phyloP scores from a whole-genome alignment of 2,888 invertebrate species.

The Orthosia cruda region DNA sequence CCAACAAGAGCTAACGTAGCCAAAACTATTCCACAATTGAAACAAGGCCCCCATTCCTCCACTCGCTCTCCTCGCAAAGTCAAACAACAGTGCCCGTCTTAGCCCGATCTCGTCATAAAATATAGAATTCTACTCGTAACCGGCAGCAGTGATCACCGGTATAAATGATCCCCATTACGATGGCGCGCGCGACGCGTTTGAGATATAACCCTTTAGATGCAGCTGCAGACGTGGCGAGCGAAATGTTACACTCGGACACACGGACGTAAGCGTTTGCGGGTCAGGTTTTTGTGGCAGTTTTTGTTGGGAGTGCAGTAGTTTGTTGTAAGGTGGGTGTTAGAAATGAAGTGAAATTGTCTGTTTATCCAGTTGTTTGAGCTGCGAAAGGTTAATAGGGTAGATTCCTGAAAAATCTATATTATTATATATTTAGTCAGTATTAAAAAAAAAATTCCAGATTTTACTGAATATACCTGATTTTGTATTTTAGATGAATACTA shows the following conservation, averaged over 20 bases:
- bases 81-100: constrained; percentile 40
- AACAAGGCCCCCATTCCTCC: not conserved
- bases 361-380: not conserved
- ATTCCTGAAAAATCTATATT: too few species aligned
- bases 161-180: constrained; percentile 85
- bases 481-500: too few species aligned
- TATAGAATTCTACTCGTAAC: constrained; percentile 77
- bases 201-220: constrained; percentile 87
- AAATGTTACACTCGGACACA: constrained; percentile 74
- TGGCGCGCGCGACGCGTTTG: constrained; percentile 80
- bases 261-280: constrained; percentile 39
- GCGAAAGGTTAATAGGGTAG: too few species aligned
- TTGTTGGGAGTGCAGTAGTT: not conserved
- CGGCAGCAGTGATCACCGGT: constrained; percentile 82
- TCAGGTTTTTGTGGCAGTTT: constrained; percentile 15
- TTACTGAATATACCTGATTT: too few species aligned
- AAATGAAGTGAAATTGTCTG: not conserved
- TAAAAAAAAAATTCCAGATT: too few species aligned
- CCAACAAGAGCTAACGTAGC: too few species aligned
- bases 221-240: constrained; percentile 78
- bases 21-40: not conserved
- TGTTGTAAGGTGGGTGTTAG: not conserved
- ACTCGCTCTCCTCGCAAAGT: not conserved
- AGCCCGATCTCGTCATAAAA: constrained; percentile 68
- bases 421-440: too few species aligned